phyloP scores from a whole-genome alignment of 2,113 vertebrate species.

The Chamaetylas fuelleborni region DNA sequence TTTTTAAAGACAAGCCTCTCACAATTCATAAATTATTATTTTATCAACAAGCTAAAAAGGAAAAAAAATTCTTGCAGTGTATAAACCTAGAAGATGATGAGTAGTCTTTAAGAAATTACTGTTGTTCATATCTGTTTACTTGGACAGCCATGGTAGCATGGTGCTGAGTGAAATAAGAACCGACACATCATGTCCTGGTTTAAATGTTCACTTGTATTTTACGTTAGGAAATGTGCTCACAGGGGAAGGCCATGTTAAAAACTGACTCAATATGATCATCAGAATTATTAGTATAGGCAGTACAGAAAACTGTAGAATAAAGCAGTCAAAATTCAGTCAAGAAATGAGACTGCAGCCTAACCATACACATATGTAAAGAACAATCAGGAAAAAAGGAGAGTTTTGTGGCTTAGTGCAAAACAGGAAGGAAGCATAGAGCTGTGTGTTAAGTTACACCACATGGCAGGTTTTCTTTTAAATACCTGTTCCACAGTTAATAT shows the following conservation, averaged over 20 bases:
- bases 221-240: background rate
- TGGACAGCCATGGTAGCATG: background rate
- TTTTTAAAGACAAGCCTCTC: background rate
- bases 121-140: background rate
- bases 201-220: background rate
- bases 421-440: background rate
- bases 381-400: background rate
- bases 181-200: background rate
- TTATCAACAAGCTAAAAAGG: background rate
- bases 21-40: background rate
- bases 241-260: background rate
- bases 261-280: background rate
- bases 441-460: background rate
- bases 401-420: conserved; percentile 15
- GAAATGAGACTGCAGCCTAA: background rate
- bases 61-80: background rate
- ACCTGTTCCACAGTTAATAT: background rate
- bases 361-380: background rate
- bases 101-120: background rate
- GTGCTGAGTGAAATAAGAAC: background rate
- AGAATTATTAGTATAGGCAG: background rate
- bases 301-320: background rate
- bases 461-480: background rate
- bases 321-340: background rate
- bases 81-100: background rate